A percentile compares a stretch with the other conserved stretches of the same genome.
phyloP scores from a whole-genome alignment of 2,113 vertebrate species.

The Platichthys flesus region DNA sequence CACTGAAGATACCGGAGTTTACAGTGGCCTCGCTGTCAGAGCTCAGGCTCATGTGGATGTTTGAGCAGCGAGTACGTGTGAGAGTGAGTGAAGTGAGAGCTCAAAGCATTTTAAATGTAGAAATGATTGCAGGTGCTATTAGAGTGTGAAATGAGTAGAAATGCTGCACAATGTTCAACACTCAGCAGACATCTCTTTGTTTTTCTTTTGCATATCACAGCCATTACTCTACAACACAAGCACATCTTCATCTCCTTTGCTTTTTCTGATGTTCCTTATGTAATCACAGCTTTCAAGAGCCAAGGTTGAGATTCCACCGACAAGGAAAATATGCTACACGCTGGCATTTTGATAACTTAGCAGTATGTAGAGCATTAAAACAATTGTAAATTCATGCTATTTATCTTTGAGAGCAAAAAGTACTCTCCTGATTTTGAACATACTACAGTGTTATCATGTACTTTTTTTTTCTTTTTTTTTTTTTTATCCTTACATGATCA shows the following conservation, averaged over 20 bases:
- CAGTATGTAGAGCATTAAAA: slow-evolving; percentile 5
- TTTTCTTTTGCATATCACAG: not conserved
- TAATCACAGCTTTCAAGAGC: slow-evolving; percentile 48
- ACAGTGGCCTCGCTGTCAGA: slow-evolving; percentile 43
- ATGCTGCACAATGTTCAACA: slow-evolving; percentile 36
- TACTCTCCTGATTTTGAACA: not conserved
- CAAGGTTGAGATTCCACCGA: slow-evolving; percentile 24
- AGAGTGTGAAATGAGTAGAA: slow-evolving; percentile 48
- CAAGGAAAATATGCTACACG: slow-evolving; percentile 12
- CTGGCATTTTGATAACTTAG: slow-evolving; percentile 30
- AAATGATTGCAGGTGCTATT: slow-evolving; percentile 53
- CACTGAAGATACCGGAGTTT: slow-evolving; percentile 60
- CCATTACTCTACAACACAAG: slow-evolving; percentile 41
- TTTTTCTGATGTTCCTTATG: slow-evolving; percentile 36
- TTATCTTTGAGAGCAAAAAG: not conserved
- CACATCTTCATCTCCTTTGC: slow-evolving; percentile 38
- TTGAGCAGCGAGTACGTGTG: slow-evolving; percentile 48
- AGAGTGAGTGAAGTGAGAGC: slow-evolving; percentile 43
- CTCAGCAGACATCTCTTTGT: not conserved
- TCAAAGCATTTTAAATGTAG: slow-evolving; percentile 50
- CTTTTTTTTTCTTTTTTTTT: slow-evolving; percentile 2
- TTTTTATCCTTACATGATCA: not conserved
- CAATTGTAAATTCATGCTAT: not conserved
- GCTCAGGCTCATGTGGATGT: slow-evolving; percentile 50
- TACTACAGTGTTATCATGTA: not conserved